Evolutionary conservation across 2,888 invertebrate species (phyloP), one percentile per base, ranked within the genome.

Genomic region (Drosophila neutralis): DNA sequence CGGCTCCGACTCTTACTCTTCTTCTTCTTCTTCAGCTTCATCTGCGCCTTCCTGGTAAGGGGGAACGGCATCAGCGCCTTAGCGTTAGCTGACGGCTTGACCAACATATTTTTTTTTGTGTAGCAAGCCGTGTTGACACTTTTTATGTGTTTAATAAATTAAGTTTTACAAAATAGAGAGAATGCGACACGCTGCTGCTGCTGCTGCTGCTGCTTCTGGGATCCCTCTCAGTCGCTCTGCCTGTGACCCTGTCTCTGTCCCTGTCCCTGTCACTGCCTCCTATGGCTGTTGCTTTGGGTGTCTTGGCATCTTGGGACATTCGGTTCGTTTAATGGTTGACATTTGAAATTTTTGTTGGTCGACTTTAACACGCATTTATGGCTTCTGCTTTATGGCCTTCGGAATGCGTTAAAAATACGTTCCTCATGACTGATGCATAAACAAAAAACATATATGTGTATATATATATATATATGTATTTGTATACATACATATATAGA

Each of bases 81-180:
- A 63, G 64, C 69, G 69, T 79, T 72, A 67, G 76, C 56, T 65
- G 72, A 42, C 53, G 62, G 57, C 71, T 64, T 70, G 83, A 68
- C 63, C 76, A 87, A 77, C 85, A 78, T 85, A 76, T 89, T 85
- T 85, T 10, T 10, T 33, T 78, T 89, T 85, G 87, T 85, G 88
- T 83, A 78, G 85, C 87, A 89, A 78, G 70, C 76, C 90, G 88
- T 83, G 89, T 89, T 89, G 89, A 89, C 89, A 89, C 89, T 90
- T 90, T 90, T 89, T 90, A 90, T 90, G 90, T 83, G 84, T 89
- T 87, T 82, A 87, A 87, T 86, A 86, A 89, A 86, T 88, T 80
- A 80, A 86, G 75, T 82, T 82, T 85, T 89, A 87, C 85, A 85
- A 85, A 85, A 89, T 89, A 87, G 78, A 87, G 68, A 80, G 60